Conservation (phyloP, 2,797 vertebrate species). For the Sebastes iracundus region DNA sequence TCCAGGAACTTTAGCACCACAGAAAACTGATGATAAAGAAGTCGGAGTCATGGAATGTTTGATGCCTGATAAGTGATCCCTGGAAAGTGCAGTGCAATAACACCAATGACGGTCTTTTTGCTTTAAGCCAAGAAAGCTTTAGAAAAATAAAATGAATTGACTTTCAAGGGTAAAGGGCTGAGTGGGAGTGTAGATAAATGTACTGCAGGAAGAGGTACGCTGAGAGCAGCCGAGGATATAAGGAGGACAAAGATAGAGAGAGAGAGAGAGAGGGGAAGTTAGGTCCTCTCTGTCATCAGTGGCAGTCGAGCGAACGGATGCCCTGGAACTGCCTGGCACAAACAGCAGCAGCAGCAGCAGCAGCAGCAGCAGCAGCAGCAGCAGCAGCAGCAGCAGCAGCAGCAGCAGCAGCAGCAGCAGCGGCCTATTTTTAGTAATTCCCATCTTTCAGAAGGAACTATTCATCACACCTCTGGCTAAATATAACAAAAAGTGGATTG, state of each 20-base stretch:
- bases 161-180: neutral
- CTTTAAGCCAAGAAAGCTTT: neutral
- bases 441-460: conserved; percentile 63
- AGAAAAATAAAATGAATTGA: neutral
- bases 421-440: conserved; percentile 68
- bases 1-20: conserved; percentile 22
- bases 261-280: neutral
- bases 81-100: neutral
- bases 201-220: conserved; percentile 6
- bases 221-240: conserved; percentile 36
- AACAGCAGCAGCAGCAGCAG: conserved; percentile 62
- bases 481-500: conserved; percentile 66
- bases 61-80: neutral
- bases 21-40: neutral
- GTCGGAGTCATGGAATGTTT: neutral
- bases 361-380: conserved; percentile 49
- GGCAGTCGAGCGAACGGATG: conserved; percentile 57
- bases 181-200: conserved; percentile 4
- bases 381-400: conserved; percentile 54
- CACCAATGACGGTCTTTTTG: neutral
- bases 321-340: conserved; percentile 73
- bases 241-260: conserved; percentile 40
- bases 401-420: conserved; percentile 55
- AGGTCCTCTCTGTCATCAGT: conserved; percentile 57
- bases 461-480: conserved; percentile 74